Evolutionary conservation across 2,797 vertebrate species (phyloP).

Genomic region (Brachymystax lenok): DNA sequence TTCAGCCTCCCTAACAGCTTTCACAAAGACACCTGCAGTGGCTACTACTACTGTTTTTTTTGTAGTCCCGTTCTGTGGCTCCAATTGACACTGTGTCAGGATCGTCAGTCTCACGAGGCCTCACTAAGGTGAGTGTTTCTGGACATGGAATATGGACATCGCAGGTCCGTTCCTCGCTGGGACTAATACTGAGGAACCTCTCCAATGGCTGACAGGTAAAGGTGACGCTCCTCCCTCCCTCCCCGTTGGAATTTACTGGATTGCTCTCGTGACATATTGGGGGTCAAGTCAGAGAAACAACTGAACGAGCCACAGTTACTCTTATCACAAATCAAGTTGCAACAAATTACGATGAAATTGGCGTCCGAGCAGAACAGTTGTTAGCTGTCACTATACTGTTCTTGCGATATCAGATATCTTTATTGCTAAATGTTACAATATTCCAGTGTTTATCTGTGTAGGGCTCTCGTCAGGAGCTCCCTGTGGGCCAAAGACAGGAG

Average conservation of each 20-base stretch:
- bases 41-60: too few species aligned
- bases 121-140: constrained; percentile 68
- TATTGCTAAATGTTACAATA: background rate
- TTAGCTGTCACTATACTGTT: background rate
- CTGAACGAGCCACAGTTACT: background rate
- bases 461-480: background rate
- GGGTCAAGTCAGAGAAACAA: background rate
- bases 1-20: background rate
- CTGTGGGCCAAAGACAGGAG: background rate
- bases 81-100: constrained; percentile 18
- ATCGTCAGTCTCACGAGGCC: constrained; percentile 48
- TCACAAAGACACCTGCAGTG: background rate
- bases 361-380: too few species aligned
- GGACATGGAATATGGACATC: constrained; percentile 12
- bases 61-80: background rate
- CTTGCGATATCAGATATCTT: background rate
- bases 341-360: background rate
- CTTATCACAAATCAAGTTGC: background rate
- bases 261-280: background rate
- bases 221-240: constrained; percentile 21
- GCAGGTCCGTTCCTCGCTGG: constrained; percentile 21
- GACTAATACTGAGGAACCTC: constrained; percentile 31
- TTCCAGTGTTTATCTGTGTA: background rate
- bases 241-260: constrained; percentile 14
- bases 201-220: constrained; percentile 46